Conservation (phyloP, 1,140 invertebrate species). For the Procambarus clarkii region DNA sequence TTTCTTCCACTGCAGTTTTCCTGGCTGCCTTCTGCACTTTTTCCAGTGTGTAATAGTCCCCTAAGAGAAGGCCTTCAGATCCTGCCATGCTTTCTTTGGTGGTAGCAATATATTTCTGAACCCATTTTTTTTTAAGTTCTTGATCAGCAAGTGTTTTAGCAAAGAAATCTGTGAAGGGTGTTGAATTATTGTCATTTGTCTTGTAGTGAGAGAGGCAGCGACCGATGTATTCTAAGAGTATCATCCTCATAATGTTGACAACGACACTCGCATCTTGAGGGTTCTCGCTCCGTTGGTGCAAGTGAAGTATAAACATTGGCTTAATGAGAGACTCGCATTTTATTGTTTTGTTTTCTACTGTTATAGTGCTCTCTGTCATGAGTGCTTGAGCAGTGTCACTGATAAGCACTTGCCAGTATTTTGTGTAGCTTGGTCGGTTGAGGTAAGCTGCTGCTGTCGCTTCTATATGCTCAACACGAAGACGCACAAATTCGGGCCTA, state of each 20-base stretch:
- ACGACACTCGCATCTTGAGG: background rate
- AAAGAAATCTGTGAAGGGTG: constrained; percentile 42
- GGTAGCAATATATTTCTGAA: background rate
- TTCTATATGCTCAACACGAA: constrained; percentile 28
- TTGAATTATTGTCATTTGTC: background rate
- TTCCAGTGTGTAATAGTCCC: constrained; percentile 26
- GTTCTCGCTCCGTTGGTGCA: constrained; percentile 10
- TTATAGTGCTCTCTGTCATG: constrained; percentile 62
- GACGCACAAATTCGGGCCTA: constrained; percentile 38
- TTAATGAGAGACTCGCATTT: constrained; percentile 67
- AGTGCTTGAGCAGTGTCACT: constrained; percentile 51
- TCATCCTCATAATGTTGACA: constrained; percentile 31
- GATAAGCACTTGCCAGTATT: constrained; percentile 36
- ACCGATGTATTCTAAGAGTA: constrained; percentile 59
- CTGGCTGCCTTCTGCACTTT: constrained; percentile 20
- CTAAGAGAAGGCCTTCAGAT: background rate
- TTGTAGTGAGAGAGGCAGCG: constrained; percentile 37
- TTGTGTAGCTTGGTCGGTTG: constrained; percentile 1
- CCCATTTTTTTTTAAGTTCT: background rate
- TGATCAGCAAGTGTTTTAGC: constrained; percentile 22
- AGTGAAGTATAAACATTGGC: constrained; percentile 45
- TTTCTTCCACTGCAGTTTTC: background rate
- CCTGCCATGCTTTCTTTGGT: background rate
- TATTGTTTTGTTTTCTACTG: constrained; percentile 6
- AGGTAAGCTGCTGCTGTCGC: constrained; percentile 52